Evolutionary conservation across 2,888 invertebrate genomes (phyloP), one percentile per base, ranked within the genome.

Genomic region (Ischnus inquisitorius): DNA sequence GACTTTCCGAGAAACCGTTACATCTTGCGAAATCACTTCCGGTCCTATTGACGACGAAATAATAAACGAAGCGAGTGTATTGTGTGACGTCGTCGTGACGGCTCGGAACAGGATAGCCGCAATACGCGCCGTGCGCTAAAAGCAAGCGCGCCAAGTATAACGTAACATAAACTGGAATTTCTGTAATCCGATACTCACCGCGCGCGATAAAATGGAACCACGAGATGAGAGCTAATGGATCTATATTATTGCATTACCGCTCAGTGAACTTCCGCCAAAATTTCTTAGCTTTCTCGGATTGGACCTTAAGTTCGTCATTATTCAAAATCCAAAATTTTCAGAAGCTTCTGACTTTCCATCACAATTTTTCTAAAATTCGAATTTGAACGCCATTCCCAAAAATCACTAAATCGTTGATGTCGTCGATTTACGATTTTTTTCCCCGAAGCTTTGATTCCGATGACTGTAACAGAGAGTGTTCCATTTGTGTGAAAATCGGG

Each of bases 171-270:
- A 72, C 39, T 14, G 43, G 62, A 43, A 87, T 85, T 75, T 86
- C 69, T 84, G 88, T 82, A 90, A 90, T 83, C 82, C 84, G 89
- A 90, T 90, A 90, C 84, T 85, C 75, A 65, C 68, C 81, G 74
- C 22, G 51, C 41, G 14, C n/a, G n/a, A n/a, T n/a, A n/a, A 69
- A 54, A 64, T 10, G 84, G 67, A 69, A 72, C 60, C 68, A 67
- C 72, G 85, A 83, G 83, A 85, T 62, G 84, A 71, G 72, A 75
- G 86, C 89, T 90, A 90, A 90, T 90, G 90, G 90, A 75, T 85
- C 88, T 41, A 25, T 19, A 14, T 60, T 34, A 19, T 2, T 64
- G 41, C 16, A 12, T 25, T 39, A 57, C 46, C 16, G 28, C 28
- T 28, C 43, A 19, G 60, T 28, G 57, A 60, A 16, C 60, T 10